Base-by-base conservation (phyloP, 2,888 invertebrate species). In the Listrodromus nycthemerus region DNA sequence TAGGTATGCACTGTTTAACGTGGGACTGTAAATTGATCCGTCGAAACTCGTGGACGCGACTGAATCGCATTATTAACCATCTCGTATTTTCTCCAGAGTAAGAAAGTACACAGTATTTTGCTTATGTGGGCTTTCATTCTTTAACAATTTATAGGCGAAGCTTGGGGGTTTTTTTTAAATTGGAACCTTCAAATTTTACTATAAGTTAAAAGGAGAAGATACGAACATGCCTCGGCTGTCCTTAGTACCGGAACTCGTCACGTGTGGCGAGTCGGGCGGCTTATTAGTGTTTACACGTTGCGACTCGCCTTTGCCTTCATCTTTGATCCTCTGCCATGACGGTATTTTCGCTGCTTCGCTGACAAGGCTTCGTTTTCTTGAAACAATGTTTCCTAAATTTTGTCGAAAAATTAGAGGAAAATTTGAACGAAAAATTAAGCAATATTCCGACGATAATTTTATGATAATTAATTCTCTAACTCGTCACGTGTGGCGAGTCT, bases 231-330 rank as follows among this genome's bases (percentile, higher is more conserved):
- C 24, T 7, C 55, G 24, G 30, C 13, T n/a, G 41, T 1, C 24
- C 65, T 21, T 80, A 69, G 61, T 50, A 33, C 70, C 21, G 41
- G 75, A 66, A 65, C 76, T 66, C 70, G 65, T 71, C 69, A 52
- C 66, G 71, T 76, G 81, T 16, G 63, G 24, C 63, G 63, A 50
- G 30, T 65, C 21, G 63, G 74, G 33, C 30, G 19, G 27, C 50
- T n/a, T 10, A 24, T n/a, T 21, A n/a, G 45, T 74, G 63, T 65
- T 74, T 74, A 74, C 74, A 74, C 74, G 61, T 21, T 37, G 52
- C 55, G n/a, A 24, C 24, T 58, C 58, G 55, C 3, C 27, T 58
- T 71, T 58, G 24, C 41, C 41, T 58, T 69, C 2, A 13, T 13
- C 41, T 41, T 50, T n/a, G 30, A 69, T 8, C 30, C 16, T 41